Evolutionary conservation across 2,888 invertebrate genomes (phyloP).

Genomic region (Idaea aversata): DNA sequence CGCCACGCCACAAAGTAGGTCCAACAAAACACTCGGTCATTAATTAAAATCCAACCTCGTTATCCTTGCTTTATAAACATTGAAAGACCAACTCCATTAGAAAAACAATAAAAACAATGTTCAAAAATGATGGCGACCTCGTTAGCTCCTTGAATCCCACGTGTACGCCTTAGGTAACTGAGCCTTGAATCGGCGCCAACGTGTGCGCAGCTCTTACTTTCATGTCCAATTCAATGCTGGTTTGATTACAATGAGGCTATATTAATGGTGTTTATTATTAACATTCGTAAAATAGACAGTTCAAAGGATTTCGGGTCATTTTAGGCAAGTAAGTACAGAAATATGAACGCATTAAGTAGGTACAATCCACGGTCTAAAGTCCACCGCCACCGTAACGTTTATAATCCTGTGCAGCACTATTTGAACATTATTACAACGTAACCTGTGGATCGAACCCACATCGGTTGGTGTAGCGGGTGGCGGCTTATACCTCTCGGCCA

Average conservation of each 20-base stretch:
- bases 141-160: constrained; percentile 64
- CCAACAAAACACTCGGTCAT: neutral
- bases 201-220: constrained; percentile 62
- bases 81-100: neutral
- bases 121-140: constrained; percentile 39
- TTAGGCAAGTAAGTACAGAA: neutral
- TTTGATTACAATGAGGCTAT: constrained; percentile 59
- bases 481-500: no score
- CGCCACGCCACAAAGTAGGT: no score
- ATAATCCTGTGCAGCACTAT: no score
- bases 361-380: no score
- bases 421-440: no score
- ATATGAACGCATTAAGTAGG: no score
- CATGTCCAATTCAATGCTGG: constrained; percentile 60
- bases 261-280: constrained; percentile 33
- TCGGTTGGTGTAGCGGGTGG: no score
- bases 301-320: neutral
- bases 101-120: constrained; percentile 16
- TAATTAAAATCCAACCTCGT: neutral
- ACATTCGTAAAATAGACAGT: constrained; percentile 1
- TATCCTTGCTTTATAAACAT: neutral
- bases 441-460: no score
- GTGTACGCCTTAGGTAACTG: constrained; percentile 57
- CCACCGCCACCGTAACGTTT: no score
- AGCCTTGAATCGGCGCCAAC: constrained; percentile 68